A percentile compares a stretch with the other conserved stretches of the same genome.
Conservation (phyloP, 2,113 vertebrate genomes). For the Sorex fumeus region DNA sequence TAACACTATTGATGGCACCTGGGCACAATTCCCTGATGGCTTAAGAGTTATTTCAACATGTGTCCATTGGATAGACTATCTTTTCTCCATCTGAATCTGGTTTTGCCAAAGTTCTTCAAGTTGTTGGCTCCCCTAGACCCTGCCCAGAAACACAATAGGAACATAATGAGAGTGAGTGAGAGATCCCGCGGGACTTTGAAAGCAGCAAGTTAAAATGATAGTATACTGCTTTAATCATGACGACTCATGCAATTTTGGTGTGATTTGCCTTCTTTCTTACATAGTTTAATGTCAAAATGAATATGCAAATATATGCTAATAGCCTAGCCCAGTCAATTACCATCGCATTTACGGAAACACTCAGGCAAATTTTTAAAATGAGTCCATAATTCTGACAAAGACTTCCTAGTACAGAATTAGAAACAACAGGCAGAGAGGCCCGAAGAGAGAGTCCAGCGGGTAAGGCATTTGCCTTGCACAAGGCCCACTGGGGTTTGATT, state of each 20-base stretch:
- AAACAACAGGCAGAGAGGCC: background rate
- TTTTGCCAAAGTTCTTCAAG: background rate
- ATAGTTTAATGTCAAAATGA: constrained; percentile 66
- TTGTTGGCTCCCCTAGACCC: background rate
- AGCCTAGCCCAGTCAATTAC: constrained; percentile 1
- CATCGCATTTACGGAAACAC: constrained; percentile 43
- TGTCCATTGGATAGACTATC: no score
- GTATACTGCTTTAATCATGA: background rate
- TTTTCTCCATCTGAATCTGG: background rate
- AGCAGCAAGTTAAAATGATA: background rate
- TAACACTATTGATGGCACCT: fast-evolving
- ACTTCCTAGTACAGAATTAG: background rate
- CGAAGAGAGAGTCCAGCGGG: no score
- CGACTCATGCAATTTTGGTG: background rate
- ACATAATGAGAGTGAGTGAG: background rate
- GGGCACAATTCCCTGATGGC: no score
- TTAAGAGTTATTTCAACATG: background rate
- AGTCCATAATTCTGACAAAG: background rate
- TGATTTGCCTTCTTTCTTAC: constrained; percentile 63
- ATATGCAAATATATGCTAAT: constrained; percentile 70
- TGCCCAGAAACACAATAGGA: background rate
- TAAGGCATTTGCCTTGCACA: no score
- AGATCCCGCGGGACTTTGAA: background rate
- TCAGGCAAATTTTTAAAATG: constrained; percentile 37
- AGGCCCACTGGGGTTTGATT: no score